phyloP scores from a whole-genome alignment of 2,888 invertebrate genomes.

The Zygothrica quintamaculata region DNA sequence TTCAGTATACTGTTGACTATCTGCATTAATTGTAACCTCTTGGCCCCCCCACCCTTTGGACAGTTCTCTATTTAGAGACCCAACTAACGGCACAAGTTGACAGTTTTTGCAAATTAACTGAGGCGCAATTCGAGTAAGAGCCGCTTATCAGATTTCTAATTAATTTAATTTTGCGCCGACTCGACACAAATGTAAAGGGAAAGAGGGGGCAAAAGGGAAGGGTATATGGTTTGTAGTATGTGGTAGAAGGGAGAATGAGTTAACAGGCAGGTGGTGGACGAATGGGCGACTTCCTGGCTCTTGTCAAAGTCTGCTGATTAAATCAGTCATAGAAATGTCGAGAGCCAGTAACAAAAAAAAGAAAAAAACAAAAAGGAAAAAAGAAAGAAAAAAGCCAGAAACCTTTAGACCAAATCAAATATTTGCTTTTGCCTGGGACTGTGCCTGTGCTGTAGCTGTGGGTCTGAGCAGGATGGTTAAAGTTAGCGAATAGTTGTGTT shows the following conservation, averaged over 20 bases:
- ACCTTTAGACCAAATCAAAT: conserved; percentile 79
- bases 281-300: conserved; percentile 74
- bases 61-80: conserved; percentile 3
- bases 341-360: conserved; percentile 45
- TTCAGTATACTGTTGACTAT: conserved; percentile 34
- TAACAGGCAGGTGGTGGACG: conserved; percentile 50
- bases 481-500: conserved; percentile 1
- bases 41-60: conserved; percentile 26
- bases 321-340: conserved; percentile 81
- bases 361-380: conserved; percentile 18
- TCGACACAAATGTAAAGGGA: conserved; percentile 57
- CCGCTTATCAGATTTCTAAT: conserved; percentile 78
- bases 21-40: conserved; percentile 39
- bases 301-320: conserved; percentile 81
- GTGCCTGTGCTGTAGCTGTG: too few relatives aligned
- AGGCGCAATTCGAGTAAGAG: conserved; percentile 73
- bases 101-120: conserved; percentile 67
- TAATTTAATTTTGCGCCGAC: conserved; percentile 76
- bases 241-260: conserved; percentile 6
- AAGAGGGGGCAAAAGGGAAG: background rate
- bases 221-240: too few relatives aligned
- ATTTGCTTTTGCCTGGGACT: conserved; percentile 65
- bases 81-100: conserved; percentile 41
- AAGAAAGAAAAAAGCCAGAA: conserved; percentile 54
- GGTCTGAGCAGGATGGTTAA: conserved; percentile 48